Evolutionary conservation across 2,113 vertebrate species (phyloP).

Genomic region (Otocyon megalotis): DNA sequence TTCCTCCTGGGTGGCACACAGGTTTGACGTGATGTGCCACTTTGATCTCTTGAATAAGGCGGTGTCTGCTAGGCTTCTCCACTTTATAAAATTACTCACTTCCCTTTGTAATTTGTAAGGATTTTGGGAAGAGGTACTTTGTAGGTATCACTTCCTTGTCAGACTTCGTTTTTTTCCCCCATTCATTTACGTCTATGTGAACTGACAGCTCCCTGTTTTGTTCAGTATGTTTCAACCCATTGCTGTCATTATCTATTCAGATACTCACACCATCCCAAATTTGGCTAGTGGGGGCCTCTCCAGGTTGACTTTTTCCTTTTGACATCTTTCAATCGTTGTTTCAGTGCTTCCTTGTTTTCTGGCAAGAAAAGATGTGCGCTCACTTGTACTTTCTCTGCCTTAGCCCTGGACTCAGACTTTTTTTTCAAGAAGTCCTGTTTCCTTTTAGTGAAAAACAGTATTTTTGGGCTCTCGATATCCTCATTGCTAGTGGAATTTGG

Average conservation of each 20-base stretch:
- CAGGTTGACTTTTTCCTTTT: background rate
- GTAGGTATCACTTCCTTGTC: background rate
- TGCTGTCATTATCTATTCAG: background rate
- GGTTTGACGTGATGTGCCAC: background rate
- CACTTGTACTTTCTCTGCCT: background rate
- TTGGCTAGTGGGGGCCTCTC: background rate
- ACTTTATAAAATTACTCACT: background rate
- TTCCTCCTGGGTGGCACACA: background rate
- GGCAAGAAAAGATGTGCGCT: background rate
- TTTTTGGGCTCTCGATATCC: background rate
- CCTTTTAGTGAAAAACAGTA: background rate
- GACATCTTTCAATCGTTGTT: background rate
- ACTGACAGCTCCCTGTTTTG: background rate
- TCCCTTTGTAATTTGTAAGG: background rate
- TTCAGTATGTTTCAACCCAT: background rate
- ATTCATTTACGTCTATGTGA: background rate
- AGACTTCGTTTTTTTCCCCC: background rate
- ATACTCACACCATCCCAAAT: background rate
- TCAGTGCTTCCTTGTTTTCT: background rate
- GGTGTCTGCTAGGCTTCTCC: background rate
- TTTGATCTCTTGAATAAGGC: background rate
- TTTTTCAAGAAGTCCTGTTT: background rate
- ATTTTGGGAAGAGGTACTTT: background rate
- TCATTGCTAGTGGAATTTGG: background rate
- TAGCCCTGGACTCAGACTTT: background rate